Evolutionary conservation across 2,113 vertebrate species (phyloP).

Genomic region (Scartelaos histophorus): DNA sequence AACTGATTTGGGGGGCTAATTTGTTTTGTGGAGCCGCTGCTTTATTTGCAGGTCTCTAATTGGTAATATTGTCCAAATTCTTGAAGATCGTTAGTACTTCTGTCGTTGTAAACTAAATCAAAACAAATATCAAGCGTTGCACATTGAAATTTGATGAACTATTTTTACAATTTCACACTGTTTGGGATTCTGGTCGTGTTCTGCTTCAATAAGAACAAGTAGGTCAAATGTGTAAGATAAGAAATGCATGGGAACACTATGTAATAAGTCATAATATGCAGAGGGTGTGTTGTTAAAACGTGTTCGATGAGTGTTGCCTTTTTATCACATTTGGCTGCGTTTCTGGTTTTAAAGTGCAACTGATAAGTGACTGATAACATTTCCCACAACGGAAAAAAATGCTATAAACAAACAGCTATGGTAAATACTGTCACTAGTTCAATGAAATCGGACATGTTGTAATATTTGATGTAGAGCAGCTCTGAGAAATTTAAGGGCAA

Average conservation of each 20-base stretch:
- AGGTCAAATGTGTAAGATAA: constrained; percentile 42
- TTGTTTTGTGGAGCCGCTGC: background rate
- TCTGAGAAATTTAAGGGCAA: background rate
- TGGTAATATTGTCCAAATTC: background rate
- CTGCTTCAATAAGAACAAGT: constrained; percentile 32
- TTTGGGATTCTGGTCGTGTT: background rate
- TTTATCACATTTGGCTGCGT: constrained; percentile 52
- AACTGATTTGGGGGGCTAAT: background rate
- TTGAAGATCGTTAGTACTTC: background rate
- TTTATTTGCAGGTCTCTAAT: background rate
- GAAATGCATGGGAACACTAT: constrained; percentile 32
- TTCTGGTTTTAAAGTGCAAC: constrained; percentile 63
- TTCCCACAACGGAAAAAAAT: constrained; percentile 31
- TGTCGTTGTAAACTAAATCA: background rate
- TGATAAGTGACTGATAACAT: constrained; percentile 62
- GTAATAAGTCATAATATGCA: constrained; percentile 19
- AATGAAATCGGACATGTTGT: background rate
- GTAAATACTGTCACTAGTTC: background rate
- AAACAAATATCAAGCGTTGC: background rate
- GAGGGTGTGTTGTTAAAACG: constrained; percentile 29
- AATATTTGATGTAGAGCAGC: background rate
- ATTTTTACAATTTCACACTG: background rate
- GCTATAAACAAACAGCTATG: constrained; percentile 46
- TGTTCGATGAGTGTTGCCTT: constrained; percentile 26
- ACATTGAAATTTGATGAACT: background rate